phyloP scores from a whole-genome alignment of 2,797 vertebrate species.

The Stomatorhinus walkeri region DNA sequence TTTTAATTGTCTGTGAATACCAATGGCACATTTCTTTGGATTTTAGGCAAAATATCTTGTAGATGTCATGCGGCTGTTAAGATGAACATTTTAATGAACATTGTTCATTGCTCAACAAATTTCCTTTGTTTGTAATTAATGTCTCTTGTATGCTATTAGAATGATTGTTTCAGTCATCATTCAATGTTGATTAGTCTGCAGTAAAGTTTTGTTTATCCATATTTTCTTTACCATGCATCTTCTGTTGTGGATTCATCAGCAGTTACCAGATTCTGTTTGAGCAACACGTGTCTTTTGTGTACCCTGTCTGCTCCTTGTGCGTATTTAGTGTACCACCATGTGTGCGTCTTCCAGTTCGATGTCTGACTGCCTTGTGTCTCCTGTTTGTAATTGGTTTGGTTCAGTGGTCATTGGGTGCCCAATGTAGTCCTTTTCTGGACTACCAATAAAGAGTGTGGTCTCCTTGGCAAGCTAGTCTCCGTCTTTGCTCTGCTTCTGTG shows the following conservation, averaged over 20 bases:
- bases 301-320: too few relatives aligned
- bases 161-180: not conserved
- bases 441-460: not conserved
- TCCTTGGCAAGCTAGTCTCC: not conserved
- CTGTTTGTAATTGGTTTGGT: not conserved
- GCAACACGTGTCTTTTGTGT: not conserved
- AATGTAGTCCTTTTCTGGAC: not conserved
- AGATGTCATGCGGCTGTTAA: not conserved
- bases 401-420: not conserved
- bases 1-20: not conserved
- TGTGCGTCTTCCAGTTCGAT: too few relatives aligned
- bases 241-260: not conserved
- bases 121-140: not conserved
- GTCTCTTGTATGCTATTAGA: not conserved
- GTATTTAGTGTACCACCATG: too few relatives aligned
- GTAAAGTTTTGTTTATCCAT: not conserved
- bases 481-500: not conserved
- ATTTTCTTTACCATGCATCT: not conserved
- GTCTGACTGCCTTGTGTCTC: not conserved
- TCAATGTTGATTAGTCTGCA: not conserved
- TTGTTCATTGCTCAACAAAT: not conserved
- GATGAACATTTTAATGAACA: not conserved
- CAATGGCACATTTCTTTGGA: not conserved
- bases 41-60: conserved; percentile 16
- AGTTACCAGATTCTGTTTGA: not conserved